phyloP scores from a whole-genome alignment of 2,113 vertebrate species.

The Bombycilla garrulus region DNA sequence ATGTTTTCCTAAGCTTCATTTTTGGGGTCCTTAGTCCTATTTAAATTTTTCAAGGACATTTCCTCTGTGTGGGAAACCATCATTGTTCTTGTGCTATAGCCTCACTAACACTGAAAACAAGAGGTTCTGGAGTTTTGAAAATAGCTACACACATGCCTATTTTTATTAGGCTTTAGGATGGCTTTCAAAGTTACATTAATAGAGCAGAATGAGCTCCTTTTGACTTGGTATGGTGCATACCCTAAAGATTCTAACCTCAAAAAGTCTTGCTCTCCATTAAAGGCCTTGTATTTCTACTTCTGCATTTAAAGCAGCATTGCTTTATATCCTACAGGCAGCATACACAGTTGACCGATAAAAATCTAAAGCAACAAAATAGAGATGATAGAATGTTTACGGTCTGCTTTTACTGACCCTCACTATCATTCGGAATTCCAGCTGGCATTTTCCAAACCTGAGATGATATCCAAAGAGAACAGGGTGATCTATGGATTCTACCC shows the following conservation, averaged over 20 bases:
- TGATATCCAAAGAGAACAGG: not conserved
- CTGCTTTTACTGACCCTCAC: not conserved
- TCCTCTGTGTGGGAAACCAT: not conserved
- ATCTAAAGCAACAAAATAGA: not conserved
- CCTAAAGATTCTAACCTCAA: not conserved
- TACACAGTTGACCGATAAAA: not conserved
- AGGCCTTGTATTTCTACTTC: not conserved
- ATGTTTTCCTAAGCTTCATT: not conserved
- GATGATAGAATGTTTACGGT: not conserved
- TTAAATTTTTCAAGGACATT: rapidly evolving
- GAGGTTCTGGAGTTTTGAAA: not conserved
- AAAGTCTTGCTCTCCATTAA: not conserved
- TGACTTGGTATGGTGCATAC: not conserved
- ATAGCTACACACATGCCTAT: not conserved
- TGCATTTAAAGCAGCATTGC: not conserved
- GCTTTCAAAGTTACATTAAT: not conserved
- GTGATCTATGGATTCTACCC: not conserved
- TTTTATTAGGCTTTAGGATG: not conserved
- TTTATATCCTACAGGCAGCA: not conserved
- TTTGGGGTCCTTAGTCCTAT: not conserved
- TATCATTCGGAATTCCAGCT: not conserved
- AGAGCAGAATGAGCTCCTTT: not conserved
- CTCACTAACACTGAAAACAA: not conserved
- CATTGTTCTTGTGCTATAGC: not conserved
- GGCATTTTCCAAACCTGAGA: not conserved